Evolutionary conservation across 1,140 invertebrate genomes (phyloP), one percentile per base, ranked within the genome.

Genomic region (Probaryconus sp.): DNA sequence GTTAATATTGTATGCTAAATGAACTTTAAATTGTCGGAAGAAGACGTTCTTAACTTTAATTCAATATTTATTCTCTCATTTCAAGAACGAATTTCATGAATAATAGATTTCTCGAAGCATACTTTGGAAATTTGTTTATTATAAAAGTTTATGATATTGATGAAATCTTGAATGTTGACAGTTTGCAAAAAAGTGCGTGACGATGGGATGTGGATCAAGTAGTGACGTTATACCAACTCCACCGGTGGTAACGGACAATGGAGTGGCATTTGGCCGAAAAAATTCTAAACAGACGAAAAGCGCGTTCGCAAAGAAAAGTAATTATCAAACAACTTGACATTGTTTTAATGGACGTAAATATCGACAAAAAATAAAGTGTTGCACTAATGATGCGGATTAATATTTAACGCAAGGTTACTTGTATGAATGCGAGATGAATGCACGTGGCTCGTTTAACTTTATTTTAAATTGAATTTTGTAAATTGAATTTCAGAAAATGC

Each of bases 151-250:
- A n/a, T n/a, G n/a, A n/a, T n/a, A 30, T 42, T 18, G 17, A 26
- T 21, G 24, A 37, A 18, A 40, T 55, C 13, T 42, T 51, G 30
- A 13, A 33, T 11, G 17, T 38, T 45, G 14, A 53, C 21, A 4
- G 28, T 17, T 30, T 6, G 3, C 5, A 55, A 50, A 63, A 42
- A 71, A 37, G 37, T 9, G 21, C 14, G 3, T 53, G 47, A 74
- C 35, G 14, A 77, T 77, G 75, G 75, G 75, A 28, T 77, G 75
- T 18, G 75, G 75, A 53, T 61, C 75, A 0, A 77, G 75, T 31
- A 77, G 53, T 17, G 75, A 77, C 20, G 75, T 70, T 26, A 48
- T 58, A 18, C 60, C 64, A 26, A 60, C 20, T 16, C 64, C 64
- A 7, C 45, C 37, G 20, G 28, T 37, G 18, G 35, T 5, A 7